Conservation (phyloP, 2,797 vertebrate genomes). For the Danio jaintianensis region DNA sequence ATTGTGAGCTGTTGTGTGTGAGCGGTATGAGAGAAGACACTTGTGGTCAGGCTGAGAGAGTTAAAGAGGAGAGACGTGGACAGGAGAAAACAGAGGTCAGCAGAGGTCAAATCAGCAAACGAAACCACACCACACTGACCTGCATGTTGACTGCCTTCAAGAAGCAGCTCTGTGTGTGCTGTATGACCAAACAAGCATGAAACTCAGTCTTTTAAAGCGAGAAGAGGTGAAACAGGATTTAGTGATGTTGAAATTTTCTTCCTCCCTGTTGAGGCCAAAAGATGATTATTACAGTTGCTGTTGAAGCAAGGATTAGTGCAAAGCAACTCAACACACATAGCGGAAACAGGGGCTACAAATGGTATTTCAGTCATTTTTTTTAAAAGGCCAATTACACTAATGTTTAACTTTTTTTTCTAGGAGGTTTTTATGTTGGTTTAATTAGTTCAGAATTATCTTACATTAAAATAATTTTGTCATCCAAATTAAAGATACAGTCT, state of each 20-base stretch:
- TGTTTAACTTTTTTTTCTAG: too few species aligned
- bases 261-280: neutral
- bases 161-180: neutral
- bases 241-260: neutral
- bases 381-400: too few species aligned
- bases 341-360: too few species aligned
- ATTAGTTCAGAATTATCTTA: too few species aligned
- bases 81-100: slow-evolving; percentile 25
- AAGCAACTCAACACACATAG: too few species aligned
- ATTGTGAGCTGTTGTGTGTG: slow-evolving; percentile 43
- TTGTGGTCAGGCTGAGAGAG: slow-evolving; percentile 48
- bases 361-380: too few species aligned
- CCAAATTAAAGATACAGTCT: too few species aligned
- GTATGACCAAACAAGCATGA: slow-evolving; percentile 1
- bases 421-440: too few species aligned
- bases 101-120: slow-evolving; percentile 42
- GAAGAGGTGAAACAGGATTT: neutral
- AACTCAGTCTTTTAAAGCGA: neutral
- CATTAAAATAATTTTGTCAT: too few species aligned
- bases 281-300: neutral
- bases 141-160: neutral
- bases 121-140: slow-evolving; percentile 19
- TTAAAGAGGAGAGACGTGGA: slow-evolving; percentile 14
- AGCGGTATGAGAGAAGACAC: slow-evolving; percentile 40
- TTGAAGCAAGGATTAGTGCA: too few species aligned